Evolutionary conservation across 2,797 vertebrate species (phyloP), one percentile per base, ranked within the genome.

Genomic region (Pipistrellus nathusii): DNA sequence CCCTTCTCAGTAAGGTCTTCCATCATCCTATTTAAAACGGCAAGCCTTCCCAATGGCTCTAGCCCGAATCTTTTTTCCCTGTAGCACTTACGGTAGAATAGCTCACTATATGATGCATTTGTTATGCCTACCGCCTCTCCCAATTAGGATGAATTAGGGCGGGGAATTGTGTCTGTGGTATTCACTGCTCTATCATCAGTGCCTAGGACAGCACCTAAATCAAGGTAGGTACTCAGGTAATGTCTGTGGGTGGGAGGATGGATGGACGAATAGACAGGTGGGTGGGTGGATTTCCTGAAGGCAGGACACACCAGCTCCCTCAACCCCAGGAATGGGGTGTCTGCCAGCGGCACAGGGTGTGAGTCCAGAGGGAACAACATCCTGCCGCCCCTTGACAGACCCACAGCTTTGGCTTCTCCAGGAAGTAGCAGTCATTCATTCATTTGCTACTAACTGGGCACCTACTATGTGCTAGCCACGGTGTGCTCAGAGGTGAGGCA

Each of bases 301-400:
- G 55, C 44, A 41, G 69, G 25, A 32, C 13, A 23, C 0, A n/a
- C 27, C 80, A 27, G 72, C 8, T 48, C 53, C 38, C 14, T 15
- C 30, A 55, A 64, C 21, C 25, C 72, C 25, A 1, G 2, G 3
- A 0, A 46, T 0, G 1, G 30, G 30, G 69, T 0, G 1, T n/a
- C 62, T 53, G 46, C 66, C 0, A 2, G 48, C 51, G 30, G 44
- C 44, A 62, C 0, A 7, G 59, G 41, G 7, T 13, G 2, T 3
- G 1, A 4, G 5, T 4, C 3, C 0, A 41, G 12, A 41, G 20
- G 17, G 14, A 25, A 38, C 15, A 48, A 15, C 62, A 27, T 17
- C 59, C 11, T 0, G 0, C 23, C 32, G 35, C 8, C 68, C 35
- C 51, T 5, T 5, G 6, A 44, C n/a, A 21, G 66, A 68, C 9